Percentiles rank a stretch among this genome's conserved stretches.
Evolutionary conservation across 2,888 invertebrate species (phyloP).

Genomic region (Rugalucina vietnamica): DNA sequence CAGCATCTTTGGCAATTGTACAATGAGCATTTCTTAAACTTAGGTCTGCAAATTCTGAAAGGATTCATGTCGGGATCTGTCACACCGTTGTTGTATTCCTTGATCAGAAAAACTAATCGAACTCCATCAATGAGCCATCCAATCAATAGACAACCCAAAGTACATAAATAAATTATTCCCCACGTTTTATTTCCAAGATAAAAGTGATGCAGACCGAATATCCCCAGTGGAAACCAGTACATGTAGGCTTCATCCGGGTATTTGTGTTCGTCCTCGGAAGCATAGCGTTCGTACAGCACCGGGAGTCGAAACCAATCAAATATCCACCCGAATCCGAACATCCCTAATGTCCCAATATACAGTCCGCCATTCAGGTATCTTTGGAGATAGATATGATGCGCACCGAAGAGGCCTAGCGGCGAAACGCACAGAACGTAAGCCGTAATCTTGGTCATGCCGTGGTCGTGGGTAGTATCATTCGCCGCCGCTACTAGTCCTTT

Average conservation of each 20-base stretch:
- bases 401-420: conserved; percentile 55
- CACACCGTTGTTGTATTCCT: conserved; percentile 51
- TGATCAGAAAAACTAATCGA: conserved; percentile 45
- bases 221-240: conserved; percentile 62
- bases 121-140: conserved; percentile 64
- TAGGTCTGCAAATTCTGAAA: conserved; percentile 56
- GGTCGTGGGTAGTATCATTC: conserved; percentile 58
- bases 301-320: conserved; percentile 59
- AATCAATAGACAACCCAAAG: conserved; percentile 55
- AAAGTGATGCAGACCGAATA: conserved; percentile 65
- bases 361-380: conserved; percentile 58
- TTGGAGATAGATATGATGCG: conserved; percentile 58
- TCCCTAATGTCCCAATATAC: conserved; percentile 51
- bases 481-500: conserved; percentile 55
- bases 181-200: conserved; percentile 57
- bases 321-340: conserved; percentile 60
- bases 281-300: conserved; percentile 59
- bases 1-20: conserved; percentile 51
- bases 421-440: conserved; percentile 60
- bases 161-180: conserved; percentile 63
- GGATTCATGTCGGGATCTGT: conserved; percentile 47
- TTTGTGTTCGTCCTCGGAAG: conserved; percentile 60
- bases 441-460: conserved; percentile 59
- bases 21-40: conserved; percentile 42
- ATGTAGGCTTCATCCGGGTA: conserved; percentile 65